A percentile compares a stretch with the other conserved stretches of the same genome.
These are phyloP conservation scores for Perizoma flavofasciatum DNA, from an alignment of 2,888 invertebrate genomes.

Conservation along the genomic window DNA sequence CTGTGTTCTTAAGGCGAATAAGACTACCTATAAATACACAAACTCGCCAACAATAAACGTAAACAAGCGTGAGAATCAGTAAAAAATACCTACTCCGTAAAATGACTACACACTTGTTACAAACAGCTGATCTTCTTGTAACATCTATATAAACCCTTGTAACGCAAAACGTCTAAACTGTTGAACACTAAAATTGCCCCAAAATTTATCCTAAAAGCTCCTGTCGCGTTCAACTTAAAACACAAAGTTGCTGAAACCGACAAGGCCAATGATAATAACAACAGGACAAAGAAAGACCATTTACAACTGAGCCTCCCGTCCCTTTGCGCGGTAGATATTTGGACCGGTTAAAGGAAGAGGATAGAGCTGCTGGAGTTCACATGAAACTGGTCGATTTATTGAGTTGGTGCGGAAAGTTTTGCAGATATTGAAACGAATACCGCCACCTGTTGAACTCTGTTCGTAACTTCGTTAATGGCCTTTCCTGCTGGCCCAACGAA, in stretches of 20 bases:
- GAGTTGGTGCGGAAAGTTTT: slow-evolving; percentile 79
- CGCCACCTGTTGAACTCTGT: slow-evolving; percentile 77
- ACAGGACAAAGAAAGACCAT: slow-evolving; percentile 70
- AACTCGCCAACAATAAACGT: not conserved
- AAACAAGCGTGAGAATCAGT: slow-evolving; percentile 1
- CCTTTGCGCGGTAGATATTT: slow-evolving; percentile 38
- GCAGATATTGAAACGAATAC: slow-evolving; percentile 82
- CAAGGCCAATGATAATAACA: slow-evolving; percentile 73
- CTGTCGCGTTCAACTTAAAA: slow-evolving; percentile 50
- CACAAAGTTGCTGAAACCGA: slow-evolving; percentile 60
- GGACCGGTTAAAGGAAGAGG: slow-evolving; percentile 35
- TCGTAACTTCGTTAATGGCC: slow-evolving; percentile 76
- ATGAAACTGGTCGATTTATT: slow-evolving; percentile 70
- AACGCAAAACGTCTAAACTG: slow-evolving; percentile 70
- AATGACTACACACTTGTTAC: slow-evolving; percentile 39
- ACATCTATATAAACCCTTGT: slow-evolving; percentile 68
- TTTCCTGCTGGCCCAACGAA: slow-evolving; percentile 61
- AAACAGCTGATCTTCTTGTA: slow-evolving; percentile 64
- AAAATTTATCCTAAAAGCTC: slow-evolving; percentile 47
- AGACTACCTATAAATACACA: no score
- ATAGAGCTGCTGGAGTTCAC: slow-evolving; percentile 38
- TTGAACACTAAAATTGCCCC: slow-evolving; percentile 54
- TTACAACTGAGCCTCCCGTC: slow-evolving; percentile 52
- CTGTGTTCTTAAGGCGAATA: no score
- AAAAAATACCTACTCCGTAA: slow-evolving; percentile 30